phyloP scores from a whole-genome alignment of 2,113 vertebrate genomes.

The Strix aluco region DNA sequence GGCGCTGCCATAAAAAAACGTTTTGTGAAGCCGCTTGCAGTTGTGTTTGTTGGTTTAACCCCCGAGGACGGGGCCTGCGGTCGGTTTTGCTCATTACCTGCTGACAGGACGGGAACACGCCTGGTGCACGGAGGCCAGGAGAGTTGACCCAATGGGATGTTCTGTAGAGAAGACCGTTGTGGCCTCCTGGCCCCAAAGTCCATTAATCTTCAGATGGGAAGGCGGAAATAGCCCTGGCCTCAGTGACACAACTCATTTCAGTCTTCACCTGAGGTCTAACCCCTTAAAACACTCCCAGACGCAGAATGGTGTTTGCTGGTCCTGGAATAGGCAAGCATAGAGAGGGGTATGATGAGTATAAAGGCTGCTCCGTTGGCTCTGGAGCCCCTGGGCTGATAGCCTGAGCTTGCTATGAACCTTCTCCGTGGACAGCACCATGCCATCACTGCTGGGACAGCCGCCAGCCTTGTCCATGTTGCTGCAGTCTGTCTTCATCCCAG shows the following conservation, averaged over 20 bases:
- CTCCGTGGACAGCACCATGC: accelerated
- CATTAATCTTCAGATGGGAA: background rate
- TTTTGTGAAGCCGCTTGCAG: background rate
- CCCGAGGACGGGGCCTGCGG: accelerated
- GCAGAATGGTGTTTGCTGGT: background rate
- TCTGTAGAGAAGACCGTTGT: background rate
- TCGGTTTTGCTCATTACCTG: background rate
- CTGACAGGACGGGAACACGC: background rate
- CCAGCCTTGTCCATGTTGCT: background rate
- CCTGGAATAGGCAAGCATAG: background rate
- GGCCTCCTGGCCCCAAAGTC: background rate
- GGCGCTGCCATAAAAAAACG: accelerated
- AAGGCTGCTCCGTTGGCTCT: background rate
- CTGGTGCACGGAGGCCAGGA: background rate
- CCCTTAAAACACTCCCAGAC: background rate
- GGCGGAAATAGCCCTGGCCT: background rate
- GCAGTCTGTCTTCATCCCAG: background rate
- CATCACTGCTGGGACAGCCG: background rate
- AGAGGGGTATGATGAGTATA: background rate
- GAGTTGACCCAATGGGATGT: accelerated
- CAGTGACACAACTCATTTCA: accelerated
- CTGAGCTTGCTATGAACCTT: background rate
- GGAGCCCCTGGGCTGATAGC: background rate
- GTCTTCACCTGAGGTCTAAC: background rate
- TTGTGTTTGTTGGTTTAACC: background rate